Evolutionary conservation across 2,113 vertebrate genomes (phyloP), one percentile per base, ranked within the genome.

Genomic region (Prietella phreatophila): DNA sequence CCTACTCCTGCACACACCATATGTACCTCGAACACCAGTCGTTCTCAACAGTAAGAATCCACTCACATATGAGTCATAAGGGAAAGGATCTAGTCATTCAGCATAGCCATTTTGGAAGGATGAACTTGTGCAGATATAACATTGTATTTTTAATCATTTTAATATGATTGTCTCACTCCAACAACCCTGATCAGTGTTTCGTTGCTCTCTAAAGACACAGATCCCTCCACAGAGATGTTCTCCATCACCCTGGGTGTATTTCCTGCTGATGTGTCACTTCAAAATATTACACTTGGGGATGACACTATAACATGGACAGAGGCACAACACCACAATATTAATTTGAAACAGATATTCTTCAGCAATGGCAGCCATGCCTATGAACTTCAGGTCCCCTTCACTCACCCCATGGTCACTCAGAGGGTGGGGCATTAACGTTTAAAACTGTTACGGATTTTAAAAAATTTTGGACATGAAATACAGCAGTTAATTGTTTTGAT

Each of bases 311-410:
- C 82, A 17, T 92, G 89, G 92, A 86, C 67, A 36, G 56, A 63
- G 25, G 84, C 60, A 39, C 61, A 80, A 27, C 22, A 78, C 5
- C 80, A 84, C 7, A 92, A 80, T 58, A 50, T 93, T 15, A 22
- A 3, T 4, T 85, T 92, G 61, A 87, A 81, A 78, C 87, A 56
- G 75, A 17, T 93, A 36, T 42, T 76, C 33, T 83, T 88, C 47
- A 25, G 50, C 76, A 94, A 93, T 22, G 88, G 92, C 65, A 92
- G 90, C 42, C 78, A 84, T 89, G 89, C 84, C 81, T 93, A 90
- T 84, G 86, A 36, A 82, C 73, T 93, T 9, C 13, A 27, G 25
- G 63, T 92, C 39, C 90, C 11, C 1, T 33, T 92, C n/a, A 90
- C 92, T 5, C 87, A 94, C 63, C 79, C 89, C 3, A 89, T 87